Base-by-base conservation (phyloP, 1,140 invertebrate species). In the Bicyclus anynana region DNA sequence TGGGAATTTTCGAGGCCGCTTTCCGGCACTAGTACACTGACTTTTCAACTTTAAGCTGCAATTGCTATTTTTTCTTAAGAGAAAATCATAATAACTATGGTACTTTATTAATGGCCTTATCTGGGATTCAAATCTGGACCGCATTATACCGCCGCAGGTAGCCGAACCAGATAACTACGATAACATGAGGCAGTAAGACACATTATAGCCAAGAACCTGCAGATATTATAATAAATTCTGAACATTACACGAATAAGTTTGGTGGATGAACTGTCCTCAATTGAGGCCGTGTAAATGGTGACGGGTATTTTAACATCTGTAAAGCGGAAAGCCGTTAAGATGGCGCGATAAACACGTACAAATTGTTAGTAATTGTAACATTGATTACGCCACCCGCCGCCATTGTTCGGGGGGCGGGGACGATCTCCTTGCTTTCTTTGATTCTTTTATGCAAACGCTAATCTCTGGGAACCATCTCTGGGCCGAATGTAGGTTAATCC, bases 381-480 rank as follows among this genome's bases (percentile, higher is more conserved):
- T 49, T 62, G 56, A 59, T 75, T 72, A 66, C 68, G 59, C 53
- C 57, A 62, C 53, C 37, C 29, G 48, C 61, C 61, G 50, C 67
- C 59, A 74, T 76, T 74, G 73, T 76, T 52, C 33, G 33, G 21
- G 60, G 66, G 72, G 58, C 66, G 64, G 60, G 33, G 56, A 46
- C 37, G 49, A 42, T 55, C 56, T 53, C 42, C 53, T 55, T 42
- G 71, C 73, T 76, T 72, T 76, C 73, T 69, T 69, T 49, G 62
- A 56, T 65, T 60, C 58, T 54, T 57, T 53, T 50, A 49, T 56
- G 50, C 33, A 42, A 48, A 54, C 26, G 26, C 63, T 17, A 40
- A 78, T 74, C 75, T 44, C 38, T 78, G 75, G 67, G 71, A 78
- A 77, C 51, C 49, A 72, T 74, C 69, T 56, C 48, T 47, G 17